phyloP scores from a whole-genome alignment of 2,113 vertebrate species.

The Corydoras maculifer region DNA sequence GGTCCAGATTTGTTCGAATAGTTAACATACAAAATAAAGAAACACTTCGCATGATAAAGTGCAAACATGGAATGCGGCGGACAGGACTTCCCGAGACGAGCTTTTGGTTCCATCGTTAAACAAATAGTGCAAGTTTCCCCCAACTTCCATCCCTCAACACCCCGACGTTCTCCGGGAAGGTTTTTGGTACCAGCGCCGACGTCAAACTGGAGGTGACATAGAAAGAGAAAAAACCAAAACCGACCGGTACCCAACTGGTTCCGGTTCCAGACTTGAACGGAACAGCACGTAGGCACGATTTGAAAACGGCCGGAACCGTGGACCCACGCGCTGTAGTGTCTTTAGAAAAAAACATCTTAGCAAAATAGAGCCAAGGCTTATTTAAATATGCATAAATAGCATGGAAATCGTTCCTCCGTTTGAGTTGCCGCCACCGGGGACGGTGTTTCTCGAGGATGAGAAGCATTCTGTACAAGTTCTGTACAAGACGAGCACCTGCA shows the following conservation, averaged over 20 bases:
- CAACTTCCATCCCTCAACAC: conserved; percentile 28
- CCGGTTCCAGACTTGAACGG: background rate
- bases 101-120: conserved; percentile 17
- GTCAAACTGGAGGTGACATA: background rate
- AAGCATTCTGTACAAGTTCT: conserved; percentile 45
- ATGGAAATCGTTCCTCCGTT: conserved; percentile 70
- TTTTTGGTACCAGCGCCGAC: conserved; percentile 1
- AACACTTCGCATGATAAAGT: conserved; percentile 37
- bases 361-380: conserved; percentile 76
- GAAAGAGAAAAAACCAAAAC: conserved; percentile 14
- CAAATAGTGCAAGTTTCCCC: conserved; percentile 41
- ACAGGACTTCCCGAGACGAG: background rate
- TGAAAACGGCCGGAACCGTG: conserved; percentile 17
- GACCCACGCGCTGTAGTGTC: conserved; percentile 62
- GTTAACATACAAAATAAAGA: conserved; percentile 37
- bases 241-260: conserved; percentile 1
- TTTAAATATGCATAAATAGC: conserved; percentile 79
- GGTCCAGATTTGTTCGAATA: conserved; percentile 25
- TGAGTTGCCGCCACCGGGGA: conserved; percentile 55
- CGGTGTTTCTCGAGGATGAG: conserved; percentile 49
- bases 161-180: background rate
- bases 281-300: conserved; percentile 13
- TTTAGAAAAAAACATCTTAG: conserved; percentile 71
- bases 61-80: conserved; percentile 35
- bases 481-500: conserved; percentile 58